A percentile compares a stretch with the other conserved stretches of the same genome.
Conservation (phyloP, 2,888 invertebrate genomes). For the Sylvicola cinctus region DNA sequence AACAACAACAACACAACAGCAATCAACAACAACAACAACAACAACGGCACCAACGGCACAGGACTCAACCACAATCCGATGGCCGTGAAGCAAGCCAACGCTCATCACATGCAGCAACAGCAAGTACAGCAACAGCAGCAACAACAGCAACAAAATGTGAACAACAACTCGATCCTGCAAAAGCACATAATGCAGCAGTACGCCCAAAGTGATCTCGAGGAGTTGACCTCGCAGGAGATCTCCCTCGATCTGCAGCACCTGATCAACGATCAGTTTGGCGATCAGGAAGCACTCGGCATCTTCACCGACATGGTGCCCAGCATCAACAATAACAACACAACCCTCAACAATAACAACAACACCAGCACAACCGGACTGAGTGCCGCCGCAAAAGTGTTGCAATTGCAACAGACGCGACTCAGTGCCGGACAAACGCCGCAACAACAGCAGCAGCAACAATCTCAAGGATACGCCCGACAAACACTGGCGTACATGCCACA, state of each 20-base stretch:
- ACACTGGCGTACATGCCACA: constrained; percentile 82
- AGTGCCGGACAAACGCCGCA: constrained; percentile 22
- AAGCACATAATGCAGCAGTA: constrained; percentile 46
- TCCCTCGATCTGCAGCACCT: constrained; percentile 79
- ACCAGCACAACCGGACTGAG: constrained; percentile 11
- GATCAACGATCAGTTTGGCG: constrained; percentile 82
- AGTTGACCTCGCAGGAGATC: constrained; percentile 81
- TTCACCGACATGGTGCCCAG: constrained; percentile 63
- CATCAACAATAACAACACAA: constrained; percentile 13
- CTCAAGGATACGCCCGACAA: constrained; percentile 34
- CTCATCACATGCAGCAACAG: constrained; percentile 23
- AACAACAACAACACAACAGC: constrained; percentile 9
- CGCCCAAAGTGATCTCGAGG: constrained; percentile 65
- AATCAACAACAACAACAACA: constrained; percentile 13
- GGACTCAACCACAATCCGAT: constrained; percentile 13
- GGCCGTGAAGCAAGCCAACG: constrained; percentile 21
- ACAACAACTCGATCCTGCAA: constrained; percentile 29
- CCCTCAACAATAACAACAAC: constrained; percentile 4
- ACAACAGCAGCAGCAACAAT: constrained; percentile 12
- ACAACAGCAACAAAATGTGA: constrained; percentile 10
- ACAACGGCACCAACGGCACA: constrained; percentile 8
- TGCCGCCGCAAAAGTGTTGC: constrained; percentile 23
- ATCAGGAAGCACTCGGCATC: constrained; percentile 49
- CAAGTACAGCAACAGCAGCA: constrained; percentile 12
- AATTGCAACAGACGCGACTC: constrained; percentile 15